Base-by-base conservation (phyloP, 2,113 vertebrate genomes). In the Dromas ardeola region DNA sequence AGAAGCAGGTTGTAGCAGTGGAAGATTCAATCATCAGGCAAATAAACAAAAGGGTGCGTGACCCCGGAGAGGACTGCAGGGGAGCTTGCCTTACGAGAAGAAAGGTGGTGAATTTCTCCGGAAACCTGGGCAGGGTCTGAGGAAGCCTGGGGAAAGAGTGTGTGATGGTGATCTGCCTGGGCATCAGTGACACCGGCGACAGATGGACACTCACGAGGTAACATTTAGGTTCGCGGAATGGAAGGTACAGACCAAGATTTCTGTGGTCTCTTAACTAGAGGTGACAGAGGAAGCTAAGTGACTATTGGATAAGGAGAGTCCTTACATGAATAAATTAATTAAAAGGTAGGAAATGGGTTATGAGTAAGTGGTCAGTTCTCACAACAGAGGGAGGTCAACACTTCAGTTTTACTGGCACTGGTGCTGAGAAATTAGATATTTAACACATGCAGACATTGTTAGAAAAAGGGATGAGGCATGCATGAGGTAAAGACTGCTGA, bases 1-100 rank as follows among this genome's bases (percentile, higher is more conserved):
- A 97, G 70, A 77, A 88, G 53, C 62, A 94, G 87, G 92, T 95
- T 96, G 95, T 21, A 82, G 91, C 81, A 85, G 62, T 95, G 78
- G 62, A 76, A 94, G 87, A 86, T 53, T 94, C 85, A 88, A 12
- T 94, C 95, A 95, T 49, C 90, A 77, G 81, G 50, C 87, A 93
- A 95, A 96, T 81, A 96, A 97, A 96, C 84, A 96, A 53, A 17
- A 1, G 87, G 36, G 90, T 53, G 45, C 21, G 0, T 92, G 96
- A 96, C 93, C 95, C 88, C n/a, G 50, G 32, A 82, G 6, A 13
- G 53, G 81, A 69, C 87, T 36, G 2, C 36, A 4, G 45, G 74
- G 81, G 58, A 85, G 53, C 30, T 67, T 61, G 70, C 15, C 42
- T 82, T 72, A 59, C 58, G 65, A 61, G 79, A 95, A 94, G 49